A percentile compares a stretch with the other conserved stretches of the same genome.
phyloP scores from a whole-genome alignment of 64 coral and sea anemone genomes.

The Trachythela sp. region DNA sequence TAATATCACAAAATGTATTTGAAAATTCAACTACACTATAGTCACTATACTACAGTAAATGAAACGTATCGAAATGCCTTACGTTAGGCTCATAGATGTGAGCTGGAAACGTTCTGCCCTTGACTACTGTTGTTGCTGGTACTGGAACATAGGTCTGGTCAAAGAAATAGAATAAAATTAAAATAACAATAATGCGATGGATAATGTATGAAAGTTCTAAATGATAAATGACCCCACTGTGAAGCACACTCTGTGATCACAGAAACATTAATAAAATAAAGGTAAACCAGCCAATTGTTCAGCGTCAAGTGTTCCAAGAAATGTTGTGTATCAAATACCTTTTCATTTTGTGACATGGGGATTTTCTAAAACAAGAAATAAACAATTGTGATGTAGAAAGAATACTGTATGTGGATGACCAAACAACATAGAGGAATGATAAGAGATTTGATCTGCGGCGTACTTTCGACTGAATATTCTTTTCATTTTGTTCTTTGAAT shows the following conservation, averaged over 20 bases:
- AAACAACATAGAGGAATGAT: background rate
- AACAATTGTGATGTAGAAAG: background rate
- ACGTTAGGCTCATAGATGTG: conserved; percentile 86
- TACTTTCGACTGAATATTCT: background rate
- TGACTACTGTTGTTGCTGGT: conserved; percentile 24
- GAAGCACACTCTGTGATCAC: no score
- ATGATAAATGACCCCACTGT: no score
- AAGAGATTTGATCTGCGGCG: background rate
- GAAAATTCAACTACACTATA: no score
- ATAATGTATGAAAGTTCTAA: no score
- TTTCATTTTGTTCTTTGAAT: conserved; percentile 16
- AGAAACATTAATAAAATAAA: no score
- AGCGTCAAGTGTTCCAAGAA: background rate
- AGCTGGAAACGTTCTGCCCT: conserved; percentile 50
- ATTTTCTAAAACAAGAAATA: background rate
- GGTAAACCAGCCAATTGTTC: no score
- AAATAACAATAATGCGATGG: background rate
- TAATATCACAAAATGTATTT: no score
- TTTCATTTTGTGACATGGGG: background rate
- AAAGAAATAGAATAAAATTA: background rate
- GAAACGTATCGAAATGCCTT: background rate
- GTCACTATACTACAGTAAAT: no score
- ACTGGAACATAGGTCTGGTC: conserved; percentile 34
- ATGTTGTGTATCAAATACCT: background rate
- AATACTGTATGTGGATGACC: background rate